These are phyloP conservation scores for Polyommatus iphigenia DNA, from an alignment of 2,888 invertebrate species.

Conservation along the genomic window DNA sequence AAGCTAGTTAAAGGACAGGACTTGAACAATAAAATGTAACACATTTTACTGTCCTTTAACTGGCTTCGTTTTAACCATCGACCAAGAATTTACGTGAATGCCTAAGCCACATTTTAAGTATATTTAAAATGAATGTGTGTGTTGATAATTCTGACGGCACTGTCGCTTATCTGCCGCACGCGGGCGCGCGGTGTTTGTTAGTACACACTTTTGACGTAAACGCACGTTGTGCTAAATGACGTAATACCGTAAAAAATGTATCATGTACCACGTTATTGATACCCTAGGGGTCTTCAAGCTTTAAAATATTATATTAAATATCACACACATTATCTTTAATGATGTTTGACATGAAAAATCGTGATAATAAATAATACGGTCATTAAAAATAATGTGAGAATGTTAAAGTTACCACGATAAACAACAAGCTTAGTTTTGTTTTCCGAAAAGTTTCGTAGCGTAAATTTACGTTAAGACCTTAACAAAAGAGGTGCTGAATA, in stretches of 20 bases:
- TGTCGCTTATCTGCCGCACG: not conserved
- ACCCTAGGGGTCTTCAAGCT: not conserved
- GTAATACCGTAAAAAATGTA: not conserved
- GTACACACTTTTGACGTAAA: not conserved
- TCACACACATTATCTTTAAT: not conserved
- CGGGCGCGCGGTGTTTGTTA: not conserved
- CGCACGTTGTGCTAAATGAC: not conserved
- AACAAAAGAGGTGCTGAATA: conserved; percentile 1
- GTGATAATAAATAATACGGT: not conserved
- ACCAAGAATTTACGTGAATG: too few species aligned
- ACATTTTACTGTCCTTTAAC: too few species aligned
- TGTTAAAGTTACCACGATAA: not conserved
- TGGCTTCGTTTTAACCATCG: too few species aligned
- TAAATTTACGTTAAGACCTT: not conserved
- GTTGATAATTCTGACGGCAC: too few species aligned
- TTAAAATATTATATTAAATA: not conserved
- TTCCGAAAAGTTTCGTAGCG: not conserved
- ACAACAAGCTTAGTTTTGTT: not conserved
- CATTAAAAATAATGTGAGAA: not conserved
- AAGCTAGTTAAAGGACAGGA: too few species aligned
- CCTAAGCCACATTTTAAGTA: too few species aligned
- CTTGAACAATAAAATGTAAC: too few species aligned
- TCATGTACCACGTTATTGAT: not conserved
- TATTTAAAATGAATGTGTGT: too few species aligned
- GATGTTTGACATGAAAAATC: not conserved